Evolutionary conservation across 2,797 vertebrate species (phyloP), one percentile per base, ranked within the genome.

Genomic region (Xiphophorus birchmanni): DNA sequence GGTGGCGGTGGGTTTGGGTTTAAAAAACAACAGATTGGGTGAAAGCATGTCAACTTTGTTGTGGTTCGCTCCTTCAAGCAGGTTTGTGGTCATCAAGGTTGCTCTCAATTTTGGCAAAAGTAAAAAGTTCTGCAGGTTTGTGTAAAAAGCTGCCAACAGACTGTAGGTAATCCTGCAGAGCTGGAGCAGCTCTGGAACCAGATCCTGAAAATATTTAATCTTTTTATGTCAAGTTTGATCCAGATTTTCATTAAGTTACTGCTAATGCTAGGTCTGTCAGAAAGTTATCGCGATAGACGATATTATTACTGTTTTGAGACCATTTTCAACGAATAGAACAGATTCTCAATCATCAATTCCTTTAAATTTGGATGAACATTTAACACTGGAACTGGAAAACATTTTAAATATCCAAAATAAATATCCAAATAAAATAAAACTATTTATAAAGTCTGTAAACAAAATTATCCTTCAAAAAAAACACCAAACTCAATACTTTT

Each of bases 121-220:
- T 86, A 71, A 2, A 85, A 65, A 89, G 89, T 89, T 85, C 40
- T 76, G 37, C 83, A 84, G 77, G 79, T 89, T 87, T 71, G 18
- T 73, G 35, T 56, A 45, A 2, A 17, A 40, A 67, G 82, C 79
- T 88, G 88, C 87, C 85, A 87, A 77, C 45, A 84, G 76, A 26
- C 77, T 79, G 71, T 82, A 89, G 91, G 87, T 88, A 80, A 79
- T 37, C 35, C 9, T 10, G 60, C 67, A n/a, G 37, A 75, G 78
- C 63, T 10, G 40, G 29, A 74, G 44, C 15, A 73, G 5, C 23
- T 21, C 10, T 67, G 63, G 35, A 67, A 11, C 18, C 1, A 5
- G 13, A 18, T 18, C 7, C 58, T 35, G 58, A 32, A 63, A 18
- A 63, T 35, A 63, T 35, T 63, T 18, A 6, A 63, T 63, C n/a